Conservation (phyloP, 2,888 invertebrate species). For the Allacma fusca region DNA sequence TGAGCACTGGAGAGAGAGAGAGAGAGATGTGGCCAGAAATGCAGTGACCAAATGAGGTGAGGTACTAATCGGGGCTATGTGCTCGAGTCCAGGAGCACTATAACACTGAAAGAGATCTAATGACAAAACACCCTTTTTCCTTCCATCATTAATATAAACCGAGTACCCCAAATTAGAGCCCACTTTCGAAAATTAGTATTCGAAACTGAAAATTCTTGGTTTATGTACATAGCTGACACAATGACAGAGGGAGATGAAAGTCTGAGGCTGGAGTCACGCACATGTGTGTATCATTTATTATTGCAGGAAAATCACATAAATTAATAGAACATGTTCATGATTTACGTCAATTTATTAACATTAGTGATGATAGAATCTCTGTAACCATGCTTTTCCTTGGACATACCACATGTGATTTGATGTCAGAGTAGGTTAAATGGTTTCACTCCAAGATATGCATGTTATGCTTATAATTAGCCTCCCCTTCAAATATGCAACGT, state of each 20-base stretch:
- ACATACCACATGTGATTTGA: no score
- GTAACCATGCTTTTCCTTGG: no score
- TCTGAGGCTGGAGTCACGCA: conserved; percentile 8
- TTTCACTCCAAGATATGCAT: no score
- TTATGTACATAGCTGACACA: not conserved
- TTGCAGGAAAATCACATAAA: not conserved
- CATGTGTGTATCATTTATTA: not conserved
- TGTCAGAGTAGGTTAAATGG: no score
- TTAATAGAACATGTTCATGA: conserved; percentile 17
- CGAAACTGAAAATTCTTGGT: not conserved
- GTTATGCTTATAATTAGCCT: no score
- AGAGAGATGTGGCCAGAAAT: not conserved
- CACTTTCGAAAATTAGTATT: conserved; percentile 25
- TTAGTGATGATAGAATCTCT: not conserved
- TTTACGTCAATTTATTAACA: conserved; percentile 4
- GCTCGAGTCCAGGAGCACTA: not conserved
- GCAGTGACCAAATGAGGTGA: not conserved
- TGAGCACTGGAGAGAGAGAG: no score
- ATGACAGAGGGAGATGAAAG: not conserved
- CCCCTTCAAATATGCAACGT: no score
- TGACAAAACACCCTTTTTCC: not conserved
- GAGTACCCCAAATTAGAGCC: not conserved
- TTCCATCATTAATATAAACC: not conserved
- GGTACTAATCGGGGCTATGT: not conserved
- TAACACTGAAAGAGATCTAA: not conserved